Evolutionary conservation across 2,888 invertebrate species (phyloP).

Genomic region (Heteromyza rotundicornis): DNA sequence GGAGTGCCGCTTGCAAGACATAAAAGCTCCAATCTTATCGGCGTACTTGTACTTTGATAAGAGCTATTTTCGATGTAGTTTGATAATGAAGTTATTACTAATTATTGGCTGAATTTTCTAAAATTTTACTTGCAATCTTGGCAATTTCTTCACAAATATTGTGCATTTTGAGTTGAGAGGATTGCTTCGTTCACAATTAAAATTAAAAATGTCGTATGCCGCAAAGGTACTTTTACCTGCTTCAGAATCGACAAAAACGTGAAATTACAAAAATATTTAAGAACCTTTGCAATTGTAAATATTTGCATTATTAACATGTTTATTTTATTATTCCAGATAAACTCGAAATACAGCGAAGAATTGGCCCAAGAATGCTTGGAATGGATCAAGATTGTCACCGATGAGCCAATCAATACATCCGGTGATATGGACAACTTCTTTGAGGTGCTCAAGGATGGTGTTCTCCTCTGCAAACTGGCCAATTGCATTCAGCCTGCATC

Average conservation of each 20-base stretch:
- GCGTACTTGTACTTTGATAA: background rate
- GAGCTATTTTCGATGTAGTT: background rate
- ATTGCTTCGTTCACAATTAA: background rate
- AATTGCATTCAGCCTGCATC: slow-evolving; percentile 85
- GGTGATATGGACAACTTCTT: slow-evolving; percentile 95
- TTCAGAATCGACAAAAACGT: background rate
- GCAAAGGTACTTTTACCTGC: background rate
- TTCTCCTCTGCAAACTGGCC: slow-evolving; percentile 85
- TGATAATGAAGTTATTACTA: background rate
- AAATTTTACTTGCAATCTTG: background rate
- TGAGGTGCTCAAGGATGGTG: slow-evolving; percentile 88
- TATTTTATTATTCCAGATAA: slow-evolving; percentile 75
- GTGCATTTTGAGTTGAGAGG: background rate
- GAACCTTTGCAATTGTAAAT: background rate
- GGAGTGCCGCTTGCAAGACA: background rate
- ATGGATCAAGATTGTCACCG: slow-evolving; percentile 89
- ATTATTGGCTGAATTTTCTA: too few species aligned
- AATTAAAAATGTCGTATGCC: background rate
- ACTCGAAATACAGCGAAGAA: slow-evolving; percentile 96
- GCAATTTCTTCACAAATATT: background rate
- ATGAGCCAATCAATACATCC: slow-evolving; percentile 82
- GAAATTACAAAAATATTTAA: too few species aligned
- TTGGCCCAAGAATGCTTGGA: slow-evolving; percentile 89
- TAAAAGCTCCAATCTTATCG: slow-evolving; percentile 1
- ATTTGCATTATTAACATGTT: background rate